Evolutionary conservation across 2,888 invertebrate species (phyloP), one percentile per base, ranked within the genome.

Genomic region (Chloroclysta siterata): DNA sequence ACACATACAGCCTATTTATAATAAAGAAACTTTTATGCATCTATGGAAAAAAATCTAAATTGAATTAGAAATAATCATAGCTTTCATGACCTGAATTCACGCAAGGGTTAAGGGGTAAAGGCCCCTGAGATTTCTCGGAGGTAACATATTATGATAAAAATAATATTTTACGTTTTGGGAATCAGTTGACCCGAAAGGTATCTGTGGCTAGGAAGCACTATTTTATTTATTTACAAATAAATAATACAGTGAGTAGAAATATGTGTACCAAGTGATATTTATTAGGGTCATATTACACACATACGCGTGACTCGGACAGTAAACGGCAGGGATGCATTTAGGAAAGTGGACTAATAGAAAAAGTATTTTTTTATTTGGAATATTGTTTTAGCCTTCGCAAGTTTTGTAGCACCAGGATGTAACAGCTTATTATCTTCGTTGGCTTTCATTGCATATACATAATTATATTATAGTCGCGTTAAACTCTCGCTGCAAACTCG

Each of bases 221-320:
- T 65, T 65, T 69, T 68, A 70, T 72, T 70, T 68, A 69, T 72
- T 70, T 70, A 66, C 54, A 65, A 65, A 72, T 69, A 70, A 70
- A 72, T 72, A 72, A 68, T 65, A 69, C 68, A 68, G 68, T 60
- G 68, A 69, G 69, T 85, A 87, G 82, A 87, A 85, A 84, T 84
- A 83, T 83, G 82, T 81, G 78, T 79, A 79, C 76, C 82, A 75
- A 82, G 82, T 84, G 84, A 87, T 87, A 87, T 87, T 87, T 87
- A 87, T 87, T 87, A 85, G 80, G 85, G 87, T 83, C 82, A 82
- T 84, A 83, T 85, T 84, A 72, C 72, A 85, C 84, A 81, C 80
- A 81, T 79, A 82, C 81, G 77, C 84, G 84, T 78, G 83, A 80
- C 81, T 79, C 74, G 75, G 77, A 71, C 72, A 76, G 74, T 62